Evolutionary conservation across 2,797 vertebrate species (phyloP), one percentile per base, ranked within the genome.

Genomic region (Lerista edwardsae): DNA sequence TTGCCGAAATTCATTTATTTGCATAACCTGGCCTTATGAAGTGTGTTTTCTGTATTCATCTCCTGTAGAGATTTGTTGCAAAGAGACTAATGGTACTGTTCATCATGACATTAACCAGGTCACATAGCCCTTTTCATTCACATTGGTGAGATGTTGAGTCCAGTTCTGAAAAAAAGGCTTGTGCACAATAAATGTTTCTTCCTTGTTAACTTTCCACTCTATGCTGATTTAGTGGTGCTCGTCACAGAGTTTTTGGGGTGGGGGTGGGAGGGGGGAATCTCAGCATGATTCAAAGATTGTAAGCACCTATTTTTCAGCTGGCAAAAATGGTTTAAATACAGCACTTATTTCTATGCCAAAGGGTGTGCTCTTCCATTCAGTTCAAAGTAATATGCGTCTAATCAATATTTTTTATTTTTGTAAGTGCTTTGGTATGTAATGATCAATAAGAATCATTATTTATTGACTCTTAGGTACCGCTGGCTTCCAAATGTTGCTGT

Each of bases 361-460:
- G 77, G n/a, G 41, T 44, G 31, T 79, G 17, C 25, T 39, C 23
- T 80, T 80, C 34, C 65, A 57, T 80, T 80, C 67, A 80, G 47
- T 57, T 57, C 47, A 57, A 80, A 68, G 21, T 55, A 79, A 67
- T 55, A 51, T 69, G 64, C 23, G 69, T 69, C 78, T 79, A 31
- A 65, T 79, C 76, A 44, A n/a, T 79, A 17, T 47, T 25, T 79
- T 57, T 69, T 55, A 61, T 17, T 36, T 51, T 61, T 31, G 2
- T 55, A 69, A 69, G 79, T 80, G 47, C 31, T 80, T 80, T 80
- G 27, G n/a, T 57, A 15, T 23, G 44, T 71, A 29, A 29, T 74
- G 65, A 80, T 69, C 69, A 67, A 80, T 71, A 15, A 57, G 10
- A 89, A 83, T 79, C 75, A 78, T 59, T 36, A n/a, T 73, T 44